Percentiles rank a stretch among this genome's conserved stretches.
Evolutionary conservation across 2,797 vertebrate genomes (phyloP).

Genomic region (Manis crassicaudata): DNA sequence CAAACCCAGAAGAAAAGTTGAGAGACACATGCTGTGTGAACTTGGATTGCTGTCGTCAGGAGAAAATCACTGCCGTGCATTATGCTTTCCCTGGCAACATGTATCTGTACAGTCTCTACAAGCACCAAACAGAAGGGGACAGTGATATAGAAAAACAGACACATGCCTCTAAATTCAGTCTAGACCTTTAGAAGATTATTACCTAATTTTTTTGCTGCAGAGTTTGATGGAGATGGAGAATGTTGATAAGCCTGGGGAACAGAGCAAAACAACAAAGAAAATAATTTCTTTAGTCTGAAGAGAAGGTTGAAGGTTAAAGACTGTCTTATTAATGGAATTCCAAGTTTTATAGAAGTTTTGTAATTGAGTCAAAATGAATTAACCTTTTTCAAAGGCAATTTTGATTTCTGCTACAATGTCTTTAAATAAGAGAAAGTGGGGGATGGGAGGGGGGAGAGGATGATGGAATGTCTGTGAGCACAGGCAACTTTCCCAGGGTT

Average conservation of each 20-base stretch:
- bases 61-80: not conserved
- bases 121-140: not conserved
- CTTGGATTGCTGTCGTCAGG: not conserved
- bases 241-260: not conserved
- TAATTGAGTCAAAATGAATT: constrained; percentile 72
- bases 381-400: constrained; percentile 66
- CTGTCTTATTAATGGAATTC: constrained; percentile 60
- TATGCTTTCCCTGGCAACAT: not conserved
- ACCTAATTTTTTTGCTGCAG: not conserved
- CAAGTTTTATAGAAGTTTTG: constrained; percentile 57
- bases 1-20: not conserved
- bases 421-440: constrained; percentile 35
- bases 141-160: not conserved
- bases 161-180: not conserved
- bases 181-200: not conserved
- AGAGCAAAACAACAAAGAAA: constrained; percentile 21
- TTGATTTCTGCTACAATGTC: constrained; percentile 40
- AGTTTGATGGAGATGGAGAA: not conserved
- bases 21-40: not conserved
- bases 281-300: constrained; percentile 13
- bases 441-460: fast-evolving
- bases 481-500: not conserved
- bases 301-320: constrained; percentile 62
- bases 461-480: not conserved
- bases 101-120: not conserved